Evolutionary conservation across 2,113 vertebrate species (phyloP).

Genomic region (Empidonax alnorum): DNA sequence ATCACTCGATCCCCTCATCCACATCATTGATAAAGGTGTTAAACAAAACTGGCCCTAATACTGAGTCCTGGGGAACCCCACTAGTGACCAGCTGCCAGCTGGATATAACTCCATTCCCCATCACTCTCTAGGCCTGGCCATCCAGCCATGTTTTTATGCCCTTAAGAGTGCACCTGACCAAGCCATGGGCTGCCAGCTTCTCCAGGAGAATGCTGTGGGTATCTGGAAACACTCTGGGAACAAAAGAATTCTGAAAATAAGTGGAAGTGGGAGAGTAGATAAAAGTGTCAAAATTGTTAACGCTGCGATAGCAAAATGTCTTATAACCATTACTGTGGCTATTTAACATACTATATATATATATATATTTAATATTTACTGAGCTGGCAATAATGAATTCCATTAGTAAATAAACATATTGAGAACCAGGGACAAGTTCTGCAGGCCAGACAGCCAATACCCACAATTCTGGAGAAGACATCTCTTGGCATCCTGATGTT

Average conservation of each 20-base stretch:
- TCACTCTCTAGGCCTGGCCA: not conserved
- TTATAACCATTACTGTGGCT: not conserved
- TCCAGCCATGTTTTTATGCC: not conserved
- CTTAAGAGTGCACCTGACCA: not conserved
- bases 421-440: not conserved
- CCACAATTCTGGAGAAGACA: not conserved
- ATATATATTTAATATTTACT: not conserved
- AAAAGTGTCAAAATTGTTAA: not conserved
- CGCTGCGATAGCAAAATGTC: not conserved
- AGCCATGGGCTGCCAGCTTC: not conserved
- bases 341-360: not conserved
- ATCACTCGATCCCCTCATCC: not conserved
- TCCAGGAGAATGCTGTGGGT: not conserved
- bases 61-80: not conserved
- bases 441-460: not conserved
- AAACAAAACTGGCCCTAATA: not conserved
- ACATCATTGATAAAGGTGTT: not conserved
- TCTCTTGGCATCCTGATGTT: not conserved
- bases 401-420: not conserved
- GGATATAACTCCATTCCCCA: not conserved
- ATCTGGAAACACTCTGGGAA: not conserved
- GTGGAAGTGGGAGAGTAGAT: not conserved
- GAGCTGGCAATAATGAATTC: not conserved
- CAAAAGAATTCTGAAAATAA: not conserved
- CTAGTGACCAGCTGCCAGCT: not conserved